A percentile compares a stretch with the other conserved stretches of the same genome.
These are phyloP conservation scores for Stercorarius parasiticus DNA, from an alignment of 2,113 vertebrate genomes.

Conservation along the genomic window DNA sequence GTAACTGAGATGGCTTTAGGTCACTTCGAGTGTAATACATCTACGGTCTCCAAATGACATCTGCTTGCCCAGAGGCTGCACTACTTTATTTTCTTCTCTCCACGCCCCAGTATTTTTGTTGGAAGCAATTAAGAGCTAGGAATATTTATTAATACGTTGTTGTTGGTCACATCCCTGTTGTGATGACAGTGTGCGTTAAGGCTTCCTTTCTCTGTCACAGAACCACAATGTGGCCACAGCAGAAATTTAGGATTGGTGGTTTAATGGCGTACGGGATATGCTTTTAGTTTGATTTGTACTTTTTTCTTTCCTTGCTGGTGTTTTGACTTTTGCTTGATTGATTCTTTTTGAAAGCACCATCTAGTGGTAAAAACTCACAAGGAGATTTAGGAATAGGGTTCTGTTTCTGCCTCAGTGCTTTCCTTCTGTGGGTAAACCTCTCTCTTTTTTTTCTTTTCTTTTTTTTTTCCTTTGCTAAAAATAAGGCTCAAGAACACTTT, in stretches of 20 bases:
- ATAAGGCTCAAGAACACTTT: background rate
- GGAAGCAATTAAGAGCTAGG: background rate
- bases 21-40: background rate
- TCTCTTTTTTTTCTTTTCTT: background rate
- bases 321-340: background rate
- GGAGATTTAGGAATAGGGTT: background rate
- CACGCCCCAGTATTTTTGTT: background rate
- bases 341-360: background rate
- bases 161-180: background rate
- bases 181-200: background rate
- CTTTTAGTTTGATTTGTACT: background rate
- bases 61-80: conserved; percentile 26
- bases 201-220: background rate
- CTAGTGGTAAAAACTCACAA: background rate
- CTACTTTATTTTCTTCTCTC: background rate
- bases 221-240: background rate
- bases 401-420: background rate
- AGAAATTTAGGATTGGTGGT: background rate
- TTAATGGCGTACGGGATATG: fast-evolving
- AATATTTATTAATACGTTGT: background rate
- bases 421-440: background rate
- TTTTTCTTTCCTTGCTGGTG: fast-evolving
- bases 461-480: background rate
- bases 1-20: background rate
- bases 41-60: background rate